Percentiles rank a stretch among this genome's conserved stretches.
These are phyloP conservation scores for Poeciliopsis retropinna DNA, from an alignment of 2,113 vertebrate species.

Conservation along the genomic window DNA sequence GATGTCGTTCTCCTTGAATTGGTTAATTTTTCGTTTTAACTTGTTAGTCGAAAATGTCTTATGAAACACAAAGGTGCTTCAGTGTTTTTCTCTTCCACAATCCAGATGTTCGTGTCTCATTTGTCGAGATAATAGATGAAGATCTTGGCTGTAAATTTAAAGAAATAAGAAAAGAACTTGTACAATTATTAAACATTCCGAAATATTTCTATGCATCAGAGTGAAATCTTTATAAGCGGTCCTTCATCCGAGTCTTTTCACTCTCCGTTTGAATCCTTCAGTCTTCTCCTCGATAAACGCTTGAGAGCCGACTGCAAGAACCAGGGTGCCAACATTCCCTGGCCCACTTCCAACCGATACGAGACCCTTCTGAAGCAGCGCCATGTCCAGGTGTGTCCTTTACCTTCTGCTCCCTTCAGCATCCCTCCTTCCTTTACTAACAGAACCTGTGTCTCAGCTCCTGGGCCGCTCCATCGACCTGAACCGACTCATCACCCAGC, in stretches of 20 bases:
- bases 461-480: conserved; percentile 97
- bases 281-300: conserved; percentile 95
- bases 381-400: conserved; percentile 90
- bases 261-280: conserved; percentile 50
- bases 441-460: conserved; percentile 77
- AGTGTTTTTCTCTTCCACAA: not conserved
- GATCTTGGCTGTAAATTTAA: no score
- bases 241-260: no score
- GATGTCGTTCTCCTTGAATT: not conserved
- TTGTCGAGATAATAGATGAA: no score
- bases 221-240: no score
- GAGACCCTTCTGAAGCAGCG: conserved; percentile 97
- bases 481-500: conserved; percentile 97
- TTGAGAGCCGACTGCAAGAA: conserved; percentile 97
- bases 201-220: no score
- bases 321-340: conserved; percentile 97
- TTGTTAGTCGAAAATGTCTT: not conserved
- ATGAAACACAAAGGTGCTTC: not conserved
- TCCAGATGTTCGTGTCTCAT: no score
- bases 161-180: no score
- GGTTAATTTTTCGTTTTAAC: not conserved
- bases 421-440: not conserved
- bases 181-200: no score
- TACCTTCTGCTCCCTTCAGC: rapidly evolving
- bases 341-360: conserved; percentile 96